Conservation (phyloP, 2,797 vertebrate genomes). For the Lagorchestes hirsutus region DNA sequence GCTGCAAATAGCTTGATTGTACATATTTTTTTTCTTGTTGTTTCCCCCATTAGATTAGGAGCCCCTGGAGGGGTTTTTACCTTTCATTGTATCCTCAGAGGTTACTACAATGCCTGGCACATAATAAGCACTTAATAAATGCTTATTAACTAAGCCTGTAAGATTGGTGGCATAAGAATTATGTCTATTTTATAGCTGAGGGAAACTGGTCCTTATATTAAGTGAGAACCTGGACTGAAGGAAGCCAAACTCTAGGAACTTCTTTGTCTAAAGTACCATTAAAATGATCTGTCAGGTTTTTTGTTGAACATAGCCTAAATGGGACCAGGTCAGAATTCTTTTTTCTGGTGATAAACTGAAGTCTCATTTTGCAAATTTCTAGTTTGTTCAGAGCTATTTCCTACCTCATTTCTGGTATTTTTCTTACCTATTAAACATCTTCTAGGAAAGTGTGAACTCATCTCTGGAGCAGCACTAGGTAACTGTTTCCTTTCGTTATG, state of each 20-base stretch:
- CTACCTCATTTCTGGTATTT: constrained; percentile 3
- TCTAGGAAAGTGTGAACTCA: constrained; percentile 20
- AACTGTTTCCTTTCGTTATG: constrained; percentile 9
- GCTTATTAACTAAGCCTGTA: not conserved
- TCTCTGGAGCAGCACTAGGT: constrained; percentile 26
- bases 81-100: not conserved
- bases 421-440: not conserved
- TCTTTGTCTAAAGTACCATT: constrained; percentile 26
- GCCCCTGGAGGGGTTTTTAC: not conserved
- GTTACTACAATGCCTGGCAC: not conserved
- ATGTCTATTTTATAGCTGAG: not conserved
- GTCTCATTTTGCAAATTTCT: not conserved
- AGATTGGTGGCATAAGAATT: not conserved
- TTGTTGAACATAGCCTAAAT: not conserved
- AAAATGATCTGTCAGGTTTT: not conserved
- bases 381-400: not conserved
- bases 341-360: not conserved
- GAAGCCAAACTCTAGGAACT: not conserved
- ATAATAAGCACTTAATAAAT: not conserved
- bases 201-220: not conserved
- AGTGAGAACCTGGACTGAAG: not conserved
- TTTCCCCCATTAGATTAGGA: not conserved
- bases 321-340: not conserved
- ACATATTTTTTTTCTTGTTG: not conserved
- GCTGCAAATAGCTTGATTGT: not conserved